Evolutionary conservation across 2,888 invertebrate species (phyloP), one percentile per base, ranked within the genome.

Genomic region (Conistra vaccinii): DNA sequence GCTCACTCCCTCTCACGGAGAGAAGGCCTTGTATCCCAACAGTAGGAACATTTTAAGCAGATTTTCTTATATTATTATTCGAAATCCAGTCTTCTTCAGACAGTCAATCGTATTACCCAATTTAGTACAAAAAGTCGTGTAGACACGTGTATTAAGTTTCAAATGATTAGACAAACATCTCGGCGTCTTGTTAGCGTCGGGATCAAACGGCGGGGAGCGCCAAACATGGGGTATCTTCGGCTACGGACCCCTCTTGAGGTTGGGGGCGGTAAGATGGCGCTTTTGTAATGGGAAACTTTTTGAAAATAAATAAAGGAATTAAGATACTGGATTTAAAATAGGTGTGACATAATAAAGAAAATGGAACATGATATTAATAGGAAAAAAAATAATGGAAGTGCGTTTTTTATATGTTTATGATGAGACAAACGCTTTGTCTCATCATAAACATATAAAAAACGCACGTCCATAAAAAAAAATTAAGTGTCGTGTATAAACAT

Each of bases 161-260:
- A 89, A 86, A 87, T 88, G 85, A 88, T 87, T 85, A 87, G 80
- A 66, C 86, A 86, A 86, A 88, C 85, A 85, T 78, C 76, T 79
- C 76, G 82, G 84, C 78, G 85, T 86, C 89, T 88, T 88, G 89
- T 90, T 85, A 87, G 83, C 86, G 84, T 85, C 70, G 77, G 87
- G 85, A 84, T 86, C 85, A 81, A 83, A 78, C 78, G 73, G 80
- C 74, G 80, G 88, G 85, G 81, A 26, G 86, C 74, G 82, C 76
- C 83, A 84, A 87, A 87, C 87, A 84, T 81, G 87, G 88, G 88
- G 87, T 80, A 83, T 87, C 84, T 78, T 81, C 62, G 75, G 69
- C 65, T 81, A 81, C 45, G 45, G 63, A 65, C 84, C 87, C 88
- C 87, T 85, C 87, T 86, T 85, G 78, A 84, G 75, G 66, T 73